These are phyloP conservation scores for Rhyacophila evoluta DNA, from an alignment of 2,888 invertebrate genomes.

Conservation along the genomic window DNA sequence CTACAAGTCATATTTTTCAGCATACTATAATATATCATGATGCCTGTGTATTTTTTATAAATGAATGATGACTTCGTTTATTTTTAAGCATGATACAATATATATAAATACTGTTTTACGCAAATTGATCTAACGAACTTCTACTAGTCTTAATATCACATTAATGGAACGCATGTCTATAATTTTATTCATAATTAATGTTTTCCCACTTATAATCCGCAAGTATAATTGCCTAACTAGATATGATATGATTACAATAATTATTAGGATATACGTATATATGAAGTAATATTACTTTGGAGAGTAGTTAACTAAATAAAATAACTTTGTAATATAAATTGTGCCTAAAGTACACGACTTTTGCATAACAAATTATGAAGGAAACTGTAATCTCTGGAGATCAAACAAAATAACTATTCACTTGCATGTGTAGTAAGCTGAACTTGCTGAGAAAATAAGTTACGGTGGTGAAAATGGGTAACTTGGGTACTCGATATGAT, in stretches of 20 bases:
- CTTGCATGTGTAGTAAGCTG: not conserved
- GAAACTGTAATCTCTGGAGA: constrained; percentile 5
- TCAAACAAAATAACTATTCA: not conserved
- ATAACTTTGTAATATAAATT: constrained; percentile 15
- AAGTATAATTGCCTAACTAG: not conserved
- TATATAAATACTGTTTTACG: no score
- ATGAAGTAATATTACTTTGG: not conserved
- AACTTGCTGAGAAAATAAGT: constrained; percentile 9
- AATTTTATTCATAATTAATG: not conserved
- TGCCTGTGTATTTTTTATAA: no score
- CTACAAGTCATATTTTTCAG: no score
- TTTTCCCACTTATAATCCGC: not conserved
- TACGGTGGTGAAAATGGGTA: not conserved
- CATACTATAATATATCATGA: no score
- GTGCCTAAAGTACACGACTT: constrained; percentile 18
- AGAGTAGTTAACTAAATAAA: not conserved
- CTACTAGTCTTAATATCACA: no score
- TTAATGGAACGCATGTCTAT: no score
- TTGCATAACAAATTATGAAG: constrained; percentile 24
- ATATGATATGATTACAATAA: not conserved
- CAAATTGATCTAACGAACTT: no score
- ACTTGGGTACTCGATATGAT: no score
- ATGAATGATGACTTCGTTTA: no score
- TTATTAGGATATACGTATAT: not conserved
- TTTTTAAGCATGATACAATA: no score